phyloP scores from a whole-genome alignment of 2,888 invertebrate species.

The Harpalus rufipes region DNA sequence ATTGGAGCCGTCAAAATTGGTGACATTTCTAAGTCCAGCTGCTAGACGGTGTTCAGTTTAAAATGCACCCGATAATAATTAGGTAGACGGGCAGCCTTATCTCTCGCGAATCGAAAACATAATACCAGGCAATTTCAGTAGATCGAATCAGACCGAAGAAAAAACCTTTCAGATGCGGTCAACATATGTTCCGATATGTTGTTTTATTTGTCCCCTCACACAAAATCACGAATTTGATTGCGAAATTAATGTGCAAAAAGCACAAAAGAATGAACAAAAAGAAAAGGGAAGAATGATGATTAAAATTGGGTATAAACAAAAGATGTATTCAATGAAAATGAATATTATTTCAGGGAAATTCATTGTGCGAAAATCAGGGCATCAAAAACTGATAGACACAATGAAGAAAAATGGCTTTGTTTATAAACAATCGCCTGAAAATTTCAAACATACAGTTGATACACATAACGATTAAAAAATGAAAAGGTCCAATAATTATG shows the following conservation, averaged over 20 bases:
- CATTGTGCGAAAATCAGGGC: neutral
- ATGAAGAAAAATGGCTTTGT: slow-evolving; percentile 2
- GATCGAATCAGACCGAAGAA: slow-evolving; percentile 8
- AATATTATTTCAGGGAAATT: neutral
- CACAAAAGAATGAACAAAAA: neutral
- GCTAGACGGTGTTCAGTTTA: neutral
- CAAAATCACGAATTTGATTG: slow-evolving; percentile 2
- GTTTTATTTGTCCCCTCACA: neutral
- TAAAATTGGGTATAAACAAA: slow-evolving; percentile 3
- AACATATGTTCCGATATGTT: neutral
- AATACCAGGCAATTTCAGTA: slow-evolving; percentile 36
- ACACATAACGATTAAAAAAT: neutral
- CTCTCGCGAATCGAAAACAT: slow-evolving; percentile 33
- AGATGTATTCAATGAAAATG: slow-evolving; percentile 2
- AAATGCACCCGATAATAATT: slow-evolving; percentile 51
- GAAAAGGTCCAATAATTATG: too few relatives aligned
- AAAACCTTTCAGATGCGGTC: neutral
- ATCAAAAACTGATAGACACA: neutral
- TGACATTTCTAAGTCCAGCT: slow-evolving; percentile 34
- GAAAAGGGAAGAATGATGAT: neutral
- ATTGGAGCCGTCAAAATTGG: slow-evolving; percentile 43
- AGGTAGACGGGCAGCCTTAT: slow-evolving; percentile 19
- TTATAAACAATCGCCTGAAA: neutral
- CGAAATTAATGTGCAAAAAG: slow-evolving; percentile 1
- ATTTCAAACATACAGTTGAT: neutral